A percentile compares a stretch with the other conserved stretches of the same genome.
phyloP scores from a whole-genome alignment of 2,888 invertebrate species.

The Trachelus troglodyta region DNA sequence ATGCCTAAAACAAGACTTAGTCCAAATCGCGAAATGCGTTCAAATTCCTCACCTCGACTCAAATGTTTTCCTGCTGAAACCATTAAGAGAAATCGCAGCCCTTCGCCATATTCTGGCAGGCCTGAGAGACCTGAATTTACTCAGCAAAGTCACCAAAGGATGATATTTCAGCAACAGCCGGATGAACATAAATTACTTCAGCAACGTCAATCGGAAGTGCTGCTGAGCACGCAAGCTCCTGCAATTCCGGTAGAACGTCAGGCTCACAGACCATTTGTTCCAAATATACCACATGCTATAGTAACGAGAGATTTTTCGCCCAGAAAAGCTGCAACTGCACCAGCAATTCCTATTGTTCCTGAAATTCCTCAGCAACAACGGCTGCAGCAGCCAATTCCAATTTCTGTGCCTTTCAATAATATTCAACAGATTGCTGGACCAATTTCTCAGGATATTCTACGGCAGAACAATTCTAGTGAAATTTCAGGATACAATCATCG shows the following conservation, averaged over 20 bases:
- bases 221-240: no score
- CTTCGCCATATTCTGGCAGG: not conserved
- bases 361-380: not conserved
- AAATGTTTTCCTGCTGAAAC: constrained; percentile 53
- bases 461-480: not conserved
- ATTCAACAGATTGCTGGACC: not conserved
- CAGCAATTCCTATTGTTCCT: not conserved
- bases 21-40: constrained; percentile 14
- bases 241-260: no score
- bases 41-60: constrained; percentile 42
- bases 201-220: no score
- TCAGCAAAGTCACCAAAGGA: not conserved
- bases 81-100: constrained; percentile 34
- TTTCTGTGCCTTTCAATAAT: no score
- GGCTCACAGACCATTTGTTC: constrained; percentile 40
- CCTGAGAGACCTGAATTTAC: not conserved
- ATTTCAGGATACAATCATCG: constrained; percentile 30
- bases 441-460: not conserved
- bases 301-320: not conserved
- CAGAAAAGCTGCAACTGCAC: constrained; percentile 1
- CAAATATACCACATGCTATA: constrained; percentile 21
- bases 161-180: not conserved
- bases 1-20: constrained; percentile 9
- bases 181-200: no score
- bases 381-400: not conserved